phyloP scores from a whole-genome alignment of 2,888 invertebrate genomes.

The Agrilus biguttatus region DNA sequence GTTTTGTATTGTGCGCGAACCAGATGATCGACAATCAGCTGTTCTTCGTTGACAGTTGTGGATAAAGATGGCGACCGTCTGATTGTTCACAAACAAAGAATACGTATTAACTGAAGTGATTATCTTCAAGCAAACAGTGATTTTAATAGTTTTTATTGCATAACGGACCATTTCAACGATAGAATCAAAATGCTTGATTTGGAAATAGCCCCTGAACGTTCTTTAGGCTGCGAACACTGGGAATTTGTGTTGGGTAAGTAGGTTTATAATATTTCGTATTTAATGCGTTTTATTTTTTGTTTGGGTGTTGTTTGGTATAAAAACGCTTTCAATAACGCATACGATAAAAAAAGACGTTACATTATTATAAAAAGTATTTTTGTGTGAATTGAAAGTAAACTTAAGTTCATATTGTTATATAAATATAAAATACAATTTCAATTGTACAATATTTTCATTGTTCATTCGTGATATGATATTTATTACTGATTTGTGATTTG shows the following conservation, averaged over 20 bases:
- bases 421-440: too few relatives aligned
- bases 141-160: constrained; percentile 9
- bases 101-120: constrained; percentile 16
- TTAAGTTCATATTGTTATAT: too few relatives aligned
- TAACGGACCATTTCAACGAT: constrained; percentile 3
- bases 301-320: constrained; percentile 22
- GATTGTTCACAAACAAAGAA: constrained; percentile 23
- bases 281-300: constrained; percentile 31
- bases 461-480: too few relatives aligned
- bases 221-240: constrained; percentile 94
- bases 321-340: too few relatives aligned
- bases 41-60: constrained; percentile 25
- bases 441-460: too few relatives aligned
- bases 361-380: too few relatives aligned
- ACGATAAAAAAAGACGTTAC: too few relatives aligned
- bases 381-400: too few relatives aligned
- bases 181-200: constrained; percentile 74
- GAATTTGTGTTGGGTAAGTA: constrained; percentile 88
- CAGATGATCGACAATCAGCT: constrained; percentile 21
- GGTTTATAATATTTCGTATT: constrained; percentile 15
- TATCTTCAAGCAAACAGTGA: constrained; percentile 12
- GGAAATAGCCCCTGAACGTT: constrained; percentile 91
- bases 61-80: constrained; percentile 26
- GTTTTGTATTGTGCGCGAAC: constrained; percentile 3
- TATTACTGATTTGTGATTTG: too few relatives aligned